Evolutionary conservation across 2,113 vertebrate species (phyloP).

Genomic region (Mystacornis crossleyi): DNA sequence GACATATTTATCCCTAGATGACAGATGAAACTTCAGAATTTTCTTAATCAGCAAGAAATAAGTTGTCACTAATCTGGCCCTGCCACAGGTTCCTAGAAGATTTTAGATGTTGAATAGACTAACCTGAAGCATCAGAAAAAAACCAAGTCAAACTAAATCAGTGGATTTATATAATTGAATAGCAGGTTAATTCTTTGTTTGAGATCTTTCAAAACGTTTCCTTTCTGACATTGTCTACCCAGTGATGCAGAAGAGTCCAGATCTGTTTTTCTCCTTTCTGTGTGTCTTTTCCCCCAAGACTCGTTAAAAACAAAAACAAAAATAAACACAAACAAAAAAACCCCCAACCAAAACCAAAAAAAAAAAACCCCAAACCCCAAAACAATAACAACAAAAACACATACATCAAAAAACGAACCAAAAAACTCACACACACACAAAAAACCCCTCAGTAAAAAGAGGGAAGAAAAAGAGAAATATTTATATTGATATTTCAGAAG

Average conservation of each 20-base stretch:
- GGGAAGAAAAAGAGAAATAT: not conserved
- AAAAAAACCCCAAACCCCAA: too few species aligned
- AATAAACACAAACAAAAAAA: not conserved
- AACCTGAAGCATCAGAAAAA: not conserved
- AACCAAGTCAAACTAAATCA: not conserved
- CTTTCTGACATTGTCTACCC: not conserved
- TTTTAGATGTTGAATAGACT: not conserved
- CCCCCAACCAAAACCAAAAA: not conserved
- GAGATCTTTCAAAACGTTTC: not conserved
- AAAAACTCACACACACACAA: too few species aligned
- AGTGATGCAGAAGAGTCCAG: not conserved
- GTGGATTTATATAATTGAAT: not conserved
- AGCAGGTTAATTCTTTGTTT: not conserved
- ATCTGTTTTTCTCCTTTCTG: not conserved
- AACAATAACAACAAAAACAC: too few species aligned
- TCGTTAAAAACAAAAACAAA: not conserved
- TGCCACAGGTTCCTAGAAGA: not conserved
- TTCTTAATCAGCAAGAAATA: not conserved
- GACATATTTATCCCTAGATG: not conserved
- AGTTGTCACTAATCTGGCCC: not conserved
- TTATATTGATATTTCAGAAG: not conserved
- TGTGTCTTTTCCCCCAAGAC: not conserved
- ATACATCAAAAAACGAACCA: too few species aligned
- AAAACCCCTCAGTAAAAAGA: not conserved
- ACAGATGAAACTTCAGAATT: not conserved